Conservation (phyloP, 2,888 invertebrate species). For the Caradrina clavipalpis region DNA sequence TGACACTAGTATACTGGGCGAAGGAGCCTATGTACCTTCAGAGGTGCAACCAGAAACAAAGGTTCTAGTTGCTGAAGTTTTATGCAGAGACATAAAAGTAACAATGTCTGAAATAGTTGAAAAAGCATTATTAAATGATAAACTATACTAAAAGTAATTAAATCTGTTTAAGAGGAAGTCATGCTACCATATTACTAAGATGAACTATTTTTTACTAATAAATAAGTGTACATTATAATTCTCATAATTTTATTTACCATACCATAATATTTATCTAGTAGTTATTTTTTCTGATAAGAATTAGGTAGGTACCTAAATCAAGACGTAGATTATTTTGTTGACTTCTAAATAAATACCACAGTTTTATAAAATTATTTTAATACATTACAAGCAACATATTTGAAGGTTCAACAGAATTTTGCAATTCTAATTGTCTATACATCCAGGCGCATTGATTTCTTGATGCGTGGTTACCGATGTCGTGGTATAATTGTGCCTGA, state of each 20-base stretch:
- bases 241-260: not conserved
- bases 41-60: slow-evolving; percentile 86
- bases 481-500: slow-evolving; percentile 94
- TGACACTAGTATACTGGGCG: slow-evolving; percentile 86
- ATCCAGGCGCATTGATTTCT: slow-evolving; percentile 96
- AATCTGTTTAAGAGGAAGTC: not conserved
- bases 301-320: not conserved
- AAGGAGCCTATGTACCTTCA: slow-evolving; percentile 85
- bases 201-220: slow-evolving; percentile 25
- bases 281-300: not conserved
- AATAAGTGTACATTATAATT: not conserved
- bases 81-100: slow-evolving; percentile 88
- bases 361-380: slow-evolving; percentile 70
- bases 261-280: not conserved
- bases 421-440: slow-evolving; percentile 94
- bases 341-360: slow-evolving; percentile 3
- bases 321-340: not conserved
- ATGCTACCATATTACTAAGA: slow-evolving; percentile 1
- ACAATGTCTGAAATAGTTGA: slow-evolving; percentile 92
- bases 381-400: slow-evolving; percentile 89
- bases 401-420: slow-evolving; percentile 92
- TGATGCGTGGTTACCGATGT: slow-evolving; percentile 93
- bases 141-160: slow-evolving; percentile 88
- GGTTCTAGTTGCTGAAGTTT: slow-evolving; percentile 87
- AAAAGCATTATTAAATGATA: slow-evolving; percentile 92